These are phyloP conservation scores for Leuciscus idus DNA, from an alignment of 2,113 vertebrate species.

Conservation along the genomic window DNA sequence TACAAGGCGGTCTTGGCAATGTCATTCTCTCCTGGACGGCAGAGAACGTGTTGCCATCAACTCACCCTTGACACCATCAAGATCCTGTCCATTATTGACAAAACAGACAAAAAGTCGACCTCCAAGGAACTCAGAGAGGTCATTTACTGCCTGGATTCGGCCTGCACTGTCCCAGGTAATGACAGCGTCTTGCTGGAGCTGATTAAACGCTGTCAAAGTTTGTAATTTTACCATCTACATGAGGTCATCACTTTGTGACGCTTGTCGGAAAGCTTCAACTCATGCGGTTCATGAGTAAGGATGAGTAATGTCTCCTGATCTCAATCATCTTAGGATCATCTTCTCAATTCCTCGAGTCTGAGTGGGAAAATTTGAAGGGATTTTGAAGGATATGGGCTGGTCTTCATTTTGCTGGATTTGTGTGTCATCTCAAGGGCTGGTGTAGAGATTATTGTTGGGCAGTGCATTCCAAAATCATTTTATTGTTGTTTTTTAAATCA, in stretches of 20 bases:
- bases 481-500: neutral
- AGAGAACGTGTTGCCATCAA: neutral
- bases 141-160: neutral
- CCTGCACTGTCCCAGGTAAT: neutral
- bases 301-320: slow-evolving; percentile 35
- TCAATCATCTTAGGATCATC: slow-evolving; percentile 9
- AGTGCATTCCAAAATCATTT: neutral
- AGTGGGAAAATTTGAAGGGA: neutral
- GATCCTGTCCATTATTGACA: neutral
- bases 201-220: slow-evolving; percentile 31
- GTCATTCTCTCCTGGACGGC: neutral
- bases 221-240: slow-evolving; percentile 16
- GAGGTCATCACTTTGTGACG: neutral
- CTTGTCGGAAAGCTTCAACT: slow-evolving; percentile 20
- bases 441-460: neutral
- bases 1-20: neutral
- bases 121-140: slow-evolving; percentile 1
- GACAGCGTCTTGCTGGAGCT: slow-evolving; percentile 16
- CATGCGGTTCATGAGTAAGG: slow-evolving; percentile 9
- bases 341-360: neutral
- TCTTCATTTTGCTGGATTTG: slow-evolving; percentile 6
- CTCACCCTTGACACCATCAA: slow-evolving; percentile 19
- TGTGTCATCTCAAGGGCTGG: neutral
- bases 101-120: slow-evolving; percentile 11
- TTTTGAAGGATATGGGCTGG: neutral